These are phyloP conservation scores for Parambassis ranga DNA, from an alignment of 2,797 vertebrate species.

Conservation along the genomic window DNA sequence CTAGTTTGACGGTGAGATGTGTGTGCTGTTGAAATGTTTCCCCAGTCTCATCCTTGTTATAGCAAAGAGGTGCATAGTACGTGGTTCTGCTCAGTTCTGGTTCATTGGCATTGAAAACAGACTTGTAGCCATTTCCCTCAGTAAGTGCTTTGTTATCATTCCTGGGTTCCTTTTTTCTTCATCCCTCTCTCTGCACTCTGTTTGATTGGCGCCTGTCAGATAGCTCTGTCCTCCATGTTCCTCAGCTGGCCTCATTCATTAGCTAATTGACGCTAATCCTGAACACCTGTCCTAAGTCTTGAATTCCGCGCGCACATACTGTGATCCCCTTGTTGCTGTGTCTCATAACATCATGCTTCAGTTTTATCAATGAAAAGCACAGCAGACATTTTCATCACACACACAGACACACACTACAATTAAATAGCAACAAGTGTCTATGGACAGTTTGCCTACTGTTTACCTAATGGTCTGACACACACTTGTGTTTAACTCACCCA, in stretches of 20 bases:
- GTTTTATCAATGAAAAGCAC: slow-evolving; percentile 44
- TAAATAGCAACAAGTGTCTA: neutral
- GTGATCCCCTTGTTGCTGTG: neutral
- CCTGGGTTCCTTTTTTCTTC: neutral
- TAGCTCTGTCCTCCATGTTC: slow-evolving; percentile 3
- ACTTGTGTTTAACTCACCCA: slow-evolving; percentile 79
- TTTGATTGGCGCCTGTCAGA: slow-evolving; percentile 30
- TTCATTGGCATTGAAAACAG: too few species aligned
- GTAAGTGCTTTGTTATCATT: too few species aligned
- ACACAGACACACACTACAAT: too few species aligned
- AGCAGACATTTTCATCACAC: neutral
- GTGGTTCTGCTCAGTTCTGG: too few species aligned
- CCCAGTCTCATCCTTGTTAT: neutral
- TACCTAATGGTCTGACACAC: neutral
- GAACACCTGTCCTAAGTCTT: slow-evolving; percentile 42
- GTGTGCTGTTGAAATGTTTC: too few species aligned
- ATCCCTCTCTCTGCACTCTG: slow-evolving; percentile 18
- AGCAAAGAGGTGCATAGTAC: too few species aligned
- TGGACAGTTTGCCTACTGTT: neutral
- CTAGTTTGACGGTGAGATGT: neutral
- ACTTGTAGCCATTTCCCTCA: too few species aligned
- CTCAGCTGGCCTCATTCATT: slow-evolving; percentile 34
- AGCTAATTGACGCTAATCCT: slow-evolving; percentile 44
- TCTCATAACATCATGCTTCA: slow-evolving; percentile 26
- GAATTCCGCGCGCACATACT: slow-evolving; percentile 1